phyloP scores from a whole-genome alignment of 2,797 vertebrate genomes.

The Acropternis orthonyx region DNA sequence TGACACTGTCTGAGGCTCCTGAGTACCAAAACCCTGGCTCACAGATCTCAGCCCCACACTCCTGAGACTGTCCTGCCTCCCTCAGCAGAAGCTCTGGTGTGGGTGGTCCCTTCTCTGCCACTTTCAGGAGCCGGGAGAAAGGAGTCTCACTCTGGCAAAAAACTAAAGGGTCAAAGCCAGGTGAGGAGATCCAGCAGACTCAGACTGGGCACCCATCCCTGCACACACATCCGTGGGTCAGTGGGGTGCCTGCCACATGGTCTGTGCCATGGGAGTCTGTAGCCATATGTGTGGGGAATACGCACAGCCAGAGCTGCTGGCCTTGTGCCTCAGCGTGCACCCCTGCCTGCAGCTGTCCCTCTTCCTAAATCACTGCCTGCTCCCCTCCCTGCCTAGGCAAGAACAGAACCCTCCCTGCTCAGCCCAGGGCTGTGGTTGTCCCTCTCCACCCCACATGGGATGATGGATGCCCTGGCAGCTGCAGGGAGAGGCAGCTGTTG shows the following conservation, averaged over 20 bases:
- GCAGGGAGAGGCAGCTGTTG: slow-evolving; percentile 26
- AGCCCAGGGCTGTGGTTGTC: rapidly evolving
- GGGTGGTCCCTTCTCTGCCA: neutral
- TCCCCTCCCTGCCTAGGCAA: neutral
- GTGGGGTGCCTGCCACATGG: rapidly evolving
- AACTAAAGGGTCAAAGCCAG: neutral
- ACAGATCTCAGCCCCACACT: rapidly evolving
- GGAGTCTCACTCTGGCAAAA: neutral
- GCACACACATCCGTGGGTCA: rapidly evolving
- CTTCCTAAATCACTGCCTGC: neutral
- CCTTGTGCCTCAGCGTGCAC: rapidly evolving
- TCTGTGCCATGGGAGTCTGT: rapidly evolving
- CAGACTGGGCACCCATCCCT: rapidly evolving
- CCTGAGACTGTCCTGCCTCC: neutral
- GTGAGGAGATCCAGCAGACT: neutral
- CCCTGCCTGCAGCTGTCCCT: neutral
- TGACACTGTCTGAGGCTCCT: neutral
- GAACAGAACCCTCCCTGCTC: neutral
- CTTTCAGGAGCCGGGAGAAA: neutral
- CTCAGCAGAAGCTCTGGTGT: neutral
- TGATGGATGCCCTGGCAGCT: slow-evolving; percentile 56
- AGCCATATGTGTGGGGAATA: rapidly evolving
- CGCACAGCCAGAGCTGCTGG: neutral
- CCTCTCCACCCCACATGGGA: neutral
- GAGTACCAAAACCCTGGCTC: neutral